Evolutionary conservation across 2,888 invertebrate species (phyloP), one percentile per base, ranked within the genome.

Genomic region (Acleris laterana): DNA sequence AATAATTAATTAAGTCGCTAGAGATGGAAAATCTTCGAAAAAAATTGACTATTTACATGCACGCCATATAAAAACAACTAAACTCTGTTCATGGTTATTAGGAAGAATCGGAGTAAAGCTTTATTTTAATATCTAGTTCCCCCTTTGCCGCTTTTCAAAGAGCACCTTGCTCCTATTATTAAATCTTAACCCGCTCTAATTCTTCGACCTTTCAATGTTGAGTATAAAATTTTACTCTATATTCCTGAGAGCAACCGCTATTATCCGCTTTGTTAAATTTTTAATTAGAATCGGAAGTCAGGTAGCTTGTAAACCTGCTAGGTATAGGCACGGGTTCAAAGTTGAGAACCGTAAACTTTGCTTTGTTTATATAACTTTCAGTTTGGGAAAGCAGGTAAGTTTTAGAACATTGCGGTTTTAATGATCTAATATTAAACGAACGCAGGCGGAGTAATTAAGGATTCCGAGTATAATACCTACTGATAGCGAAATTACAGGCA

Each of bases 371-470:
- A 83, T 81, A 89, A 92, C 88, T 89, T 88, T 74, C 78, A 83
- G 87, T 84, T 82, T 82, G 75, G 80, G 81, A 85, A 86, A 88
- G 87, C 89, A 90, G 88, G 88, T 88, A 92, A 92, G 91, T 91
- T 91, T 88, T 86, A 80, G 84, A 90, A 92, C 92, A 89, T 89
- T 87, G 91, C 83, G 92, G 93, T 87, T 92, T 90, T 91, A 92
- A 91, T 92, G 91, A 92, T 93, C 89, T 90, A 92, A 91, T 92
- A 93, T 93, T 91, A 90, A 88, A 91, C 86, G 89, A 87, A 90
- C 88, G 87, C 81, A 82, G 83, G 82, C 89, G 89, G 89, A 90
- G 89, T 92, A 90, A 92, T 92, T 92, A 92, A 85, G 84, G 87
- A 90, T 89, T 87, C 86, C 77, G 79, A 83, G 86, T 82, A 83